These are phyloP conservation scores for Pemphigus obesinymphae DNA, from an alignment of 1,140 invertebrate genomes.

Conservation along the genomic window DNA sequence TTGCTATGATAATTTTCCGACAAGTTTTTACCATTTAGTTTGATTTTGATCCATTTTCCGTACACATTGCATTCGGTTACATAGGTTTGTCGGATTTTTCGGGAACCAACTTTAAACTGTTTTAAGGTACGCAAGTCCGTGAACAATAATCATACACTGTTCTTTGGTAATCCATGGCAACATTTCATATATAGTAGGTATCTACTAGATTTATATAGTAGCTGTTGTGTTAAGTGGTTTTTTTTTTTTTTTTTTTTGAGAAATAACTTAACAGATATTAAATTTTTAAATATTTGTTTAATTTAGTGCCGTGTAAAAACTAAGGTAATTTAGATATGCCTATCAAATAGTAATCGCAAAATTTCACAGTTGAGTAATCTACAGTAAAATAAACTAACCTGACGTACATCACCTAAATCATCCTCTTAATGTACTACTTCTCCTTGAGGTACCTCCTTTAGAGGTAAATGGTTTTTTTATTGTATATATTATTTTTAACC, in stretches of 20 bases:
- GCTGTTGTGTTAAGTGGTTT: too few species aligned
- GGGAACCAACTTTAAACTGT: background rate
- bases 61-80: conserved; percentile 5
- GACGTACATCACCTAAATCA: conserved; percentile 18
- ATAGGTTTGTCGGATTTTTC: background rate
- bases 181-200: too few species aligned
- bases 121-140: background rate
- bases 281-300: too few species aligned
- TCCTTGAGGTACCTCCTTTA: background rate
- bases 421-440: background rate
- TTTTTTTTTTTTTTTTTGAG: too few species aligned
- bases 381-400: conserved; percentile 20
- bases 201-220: too few species aligned
- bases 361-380: too few species aligned
- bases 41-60: conserved; percentile 8
- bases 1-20: background rate
- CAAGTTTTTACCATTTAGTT: background rate
- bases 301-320: too few species aligned
- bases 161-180: conserved; percentile 10
- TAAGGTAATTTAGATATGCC: too few species aligned
- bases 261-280: too few species aligned
- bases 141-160: background rate
- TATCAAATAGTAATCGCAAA: too few species aligned
- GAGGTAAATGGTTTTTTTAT: background rate
- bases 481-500: background rate